Base-by-base conservation (phyloP, 2,888 invertebrate genomes). In the Cryptus armator region DNA sequence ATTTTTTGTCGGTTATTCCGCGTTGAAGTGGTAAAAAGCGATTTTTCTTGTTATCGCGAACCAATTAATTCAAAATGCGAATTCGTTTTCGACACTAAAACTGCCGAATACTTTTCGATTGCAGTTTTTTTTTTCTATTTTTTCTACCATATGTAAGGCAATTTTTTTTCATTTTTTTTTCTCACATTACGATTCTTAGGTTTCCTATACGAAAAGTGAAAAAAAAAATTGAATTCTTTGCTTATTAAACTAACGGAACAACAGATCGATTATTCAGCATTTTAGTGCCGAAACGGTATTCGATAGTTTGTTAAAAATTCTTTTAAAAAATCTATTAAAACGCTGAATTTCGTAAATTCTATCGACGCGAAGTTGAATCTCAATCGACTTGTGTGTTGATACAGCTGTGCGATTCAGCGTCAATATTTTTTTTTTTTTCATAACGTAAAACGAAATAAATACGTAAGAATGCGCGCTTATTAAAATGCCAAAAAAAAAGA, bases 381-480 rank as follows among this genome's bases (percentile, higher is more conserved):
- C 80, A 56, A 81, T 79, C 75, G 66, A 59, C 53, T 72, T 68
- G 64, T 68, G 64, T 68, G 64, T 83, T 56, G 74, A 84, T 71
- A 66, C 79, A 53, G 59, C 81, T 80, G 85, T 83, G 84, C 84
- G 81, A 43, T 29, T 81, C 78, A 74, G 81, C 84, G 51, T 62
- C 62, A 7, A 68, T 71, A 43, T 29, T 70, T 77, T 64, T 51
- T 32, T 78, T 24, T 12, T 46, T 48, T 56, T 62, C 14, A 79
- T 74, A 32, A 82, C 78, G 71, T 64, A 70, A 16, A 84, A 82
- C 75, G 83, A 85, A 85, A 85, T 82, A 74, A 84, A 80, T 64
- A 80, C 82, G 83, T 85, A 32, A 59, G 24, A 32, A 48, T 59
- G 59, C 44, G 82, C 87, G 83, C 78, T 85, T 48, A 71, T 86